These are phyloP conservation scores for Prochilodus magdalenae DNA, from an alignment of 2,113 vertebrate species.

Conservation along the genomic window DNA sequence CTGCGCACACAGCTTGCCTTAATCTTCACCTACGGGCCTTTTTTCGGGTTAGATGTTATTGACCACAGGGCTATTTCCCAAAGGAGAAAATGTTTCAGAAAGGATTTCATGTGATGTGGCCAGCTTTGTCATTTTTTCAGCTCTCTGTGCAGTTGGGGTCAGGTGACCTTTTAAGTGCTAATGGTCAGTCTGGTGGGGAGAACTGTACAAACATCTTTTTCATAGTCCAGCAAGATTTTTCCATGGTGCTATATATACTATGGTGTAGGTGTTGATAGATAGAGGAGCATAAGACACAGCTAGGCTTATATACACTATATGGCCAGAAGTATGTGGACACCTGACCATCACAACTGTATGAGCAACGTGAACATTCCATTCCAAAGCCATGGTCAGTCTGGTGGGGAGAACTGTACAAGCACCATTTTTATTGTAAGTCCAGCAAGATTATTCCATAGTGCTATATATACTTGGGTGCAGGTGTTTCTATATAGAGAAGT, in stretches of 20 bases:
- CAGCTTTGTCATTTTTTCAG: conserved; percentile 31
- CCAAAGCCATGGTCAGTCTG: neutral
- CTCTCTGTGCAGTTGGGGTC: neutral
- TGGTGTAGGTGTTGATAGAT: no score
- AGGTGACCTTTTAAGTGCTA: neutral
- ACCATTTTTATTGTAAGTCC: no score
- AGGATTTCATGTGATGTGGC: conserved; percentile 38
- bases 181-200: neutral
- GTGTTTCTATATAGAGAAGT: no score
- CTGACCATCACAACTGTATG: no score
- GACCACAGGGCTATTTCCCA: conserved; percentile 46
- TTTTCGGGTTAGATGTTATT: conserved; percentile 47
- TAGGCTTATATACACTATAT: no score
- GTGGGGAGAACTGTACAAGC: neutral
- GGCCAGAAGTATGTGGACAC: no score
- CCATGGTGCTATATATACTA: neutral
- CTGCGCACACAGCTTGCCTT: conserved; percentile 50
- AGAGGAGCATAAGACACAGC: no score
- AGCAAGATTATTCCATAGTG: neutral
- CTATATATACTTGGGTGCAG: neutral
- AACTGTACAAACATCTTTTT: neutral
- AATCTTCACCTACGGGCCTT: conserved; percentile 52
- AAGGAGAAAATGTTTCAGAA: conserved; percentile 9
- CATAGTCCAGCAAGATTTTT: neutral
- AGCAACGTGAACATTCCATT: no score